Evolutionary conservation across 2,888 invertebrate species (phyloP), one percentile per base, ranked within the genome.

Genomic region (Drosophila setosimentum): DNA sequence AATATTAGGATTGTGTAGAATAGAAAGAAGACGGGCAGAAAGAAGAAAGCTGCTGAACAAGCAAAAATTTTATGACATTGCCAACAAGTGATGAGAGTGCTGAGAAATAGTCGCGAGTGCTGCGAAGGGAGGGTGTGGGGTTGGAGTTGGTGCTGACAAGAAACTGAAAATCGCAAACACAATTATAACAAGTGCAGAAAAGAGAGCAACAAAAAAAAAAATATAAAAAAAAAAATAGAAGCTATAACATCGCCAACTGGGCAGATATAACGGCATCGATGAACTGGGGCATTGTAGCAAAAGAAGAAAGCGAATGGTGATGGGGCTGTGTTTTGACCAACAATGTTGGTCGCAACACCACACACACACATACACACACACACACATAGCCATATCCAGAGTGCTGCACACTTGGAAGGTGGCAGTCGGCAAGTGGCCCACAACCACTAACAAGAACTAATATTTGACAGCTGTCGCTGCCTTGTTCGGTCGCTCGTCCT

Each of bases 41-140:
- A 63, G 73, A 74, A 86, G 78, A 87, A 87, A 78, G 81, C 69
- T 81, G 85, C 87, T 85, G 85, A 85, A 70, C 88, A 85, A 87
- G 85, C 85, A 85, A 71, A 85, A 85, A 81, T 87, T 87, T 85
- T 85, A 85, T 85, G 87, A 87, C 85, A 85, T 85, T 80, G 83
- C 79, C 71, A 80, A 70, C 80, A 80, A 72, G 80, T 70, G 80
- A 79, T 66, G 80, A 73, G 71, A 48, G 70, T 32, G 50, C 21
- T 24, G 51, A 40, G 53, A 35, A 45, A 45, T 45, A 45, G 45
- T 27, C 45, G 45, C 8, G 3, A 16, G 45, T 16, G 45, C 16
- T 49, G 55, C 13, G 11, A 35, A 11, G 13, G 29, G 0, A 16
- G 13, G 21, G n/a, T 21, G 27, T 3, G 4, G 18, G 10, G n/a